Evolutionary conservation across 2,797 vertebrate genomes (phyloP).

Genomic region (Acanthopagrus latus): DNA sequence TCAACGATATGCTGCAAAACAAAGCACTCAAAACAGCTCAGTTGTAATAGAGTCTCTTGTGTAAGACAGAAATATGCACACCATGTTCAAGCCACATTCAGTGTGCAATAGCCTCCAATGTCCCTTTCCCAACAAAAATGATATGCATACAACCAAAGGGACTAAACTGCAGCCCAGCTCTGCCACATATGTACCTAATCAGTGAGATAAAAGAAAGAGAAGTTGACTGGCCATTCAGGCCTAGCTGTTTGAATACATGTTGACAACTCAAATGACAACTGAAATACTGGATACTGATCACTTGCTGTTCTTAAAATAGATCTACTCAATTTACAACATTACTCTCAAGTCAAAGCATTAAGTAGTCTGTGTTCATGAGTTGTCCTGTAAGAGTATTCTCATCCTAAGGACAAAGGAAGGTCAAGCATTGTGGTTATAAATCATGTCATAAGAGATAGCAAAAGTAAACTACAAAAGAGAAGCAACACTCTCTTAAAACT

Average conservation of each 20-base stretch:
- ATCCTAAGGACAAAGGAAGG: background rate
- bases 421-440: background rate
- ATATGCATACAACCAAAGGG: background rate
- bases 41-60: background rate
- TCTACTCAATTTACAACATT: background rate
- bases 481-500: too few relatives aligned
- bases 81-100: too few relatives aligned
- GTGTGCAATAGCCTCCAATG: background rate
- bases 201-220: background rate
- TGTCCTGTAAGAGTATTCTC: background rate
- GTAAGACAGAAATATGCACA: background rate
- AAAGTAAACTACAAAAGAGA: background rate
- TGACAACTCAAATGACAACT: too few relatives aligned
- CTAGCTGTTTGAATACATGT: slow-evolving; percentile 5
- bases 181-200: slow-evolving; percentile 6
- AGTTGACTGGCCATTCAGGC: background rate
- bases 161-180: background rate
- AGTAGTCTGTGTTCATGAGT: background rate
- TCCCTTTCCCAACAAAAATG: background rate
- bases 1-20: background rate
- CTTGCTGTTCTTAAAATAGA: slow-evolving; percentile 11
- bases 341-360: background rate
- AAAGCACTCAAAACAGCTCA: background rate
- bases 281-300: background rate
- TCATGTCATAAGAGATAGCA: background rate